Percentiles rank a stretch among this genome's conserved stretches.
These are phyloP conservation scores for Sebastiscus albofasciatus DNA, from an alignment of 2,797 vertebrate genomes.

Conservation along the genomic window DNA sequence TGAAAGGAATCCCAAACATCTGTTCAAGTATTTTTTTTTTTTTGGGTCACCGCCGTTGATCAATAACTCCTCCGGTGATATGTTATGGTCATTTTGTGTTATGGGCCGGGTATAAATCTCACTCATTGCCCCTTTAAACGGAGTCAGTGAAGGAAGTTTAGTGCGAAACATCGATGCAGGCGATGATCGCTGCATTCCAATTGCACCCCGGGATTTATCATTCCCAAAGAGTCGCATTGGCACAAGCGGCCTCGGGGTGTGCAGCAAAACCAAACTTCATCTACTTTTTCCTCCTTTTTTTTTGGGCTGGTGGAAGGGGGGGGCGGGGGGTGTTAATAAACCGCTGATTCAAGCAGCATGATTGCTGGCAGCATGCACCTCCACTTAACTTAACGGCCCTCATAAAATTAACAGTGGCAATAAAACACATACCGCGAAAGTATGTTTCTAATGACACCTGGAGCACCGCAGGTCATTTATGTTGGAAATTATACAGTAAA, in stretches of 20 bases:
- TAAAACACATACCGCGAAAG: conserved; percentile 80
- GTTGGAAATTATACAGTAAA: conserved; percentile 79
- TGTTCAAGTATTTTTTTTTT: conserved; percentile 20
- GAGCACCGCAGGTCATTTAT: conserved; percentile 77
- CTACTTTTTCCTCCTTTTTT: conserved; percentile 3
- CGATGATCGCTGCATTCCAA: conserved; percentile 40
- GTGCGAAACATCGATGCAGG: conserved; percentile 29
- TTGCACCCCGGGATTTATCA: conserved; percentile 5
- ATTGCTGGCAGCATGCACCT: conserved; percentile 77
- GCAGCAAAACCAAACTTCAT: conserved; percentile 32
- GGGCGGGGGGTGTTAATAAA: conserved; percentile 51
- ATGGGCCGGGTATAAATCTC: conserved; percentile 42
- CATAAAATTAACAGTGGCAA: conserved; percentile 83
- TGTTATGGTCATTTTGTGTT: conserved; percentile 54
- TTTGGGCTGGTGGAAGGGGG: background rate
- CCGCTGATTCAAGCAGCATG: conserved; percentile 72
- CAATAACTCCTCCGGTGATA: conserved; percentile 40
- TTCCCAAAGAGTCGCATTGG: background rate
- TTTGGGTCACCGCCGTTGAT: conserved; percentile 42
- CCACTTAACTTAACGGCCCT: conserved; percentile 78
- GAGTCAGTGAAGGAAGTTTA: conserved; percentile 45
- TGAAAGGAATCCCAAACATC: conserved; percentile 24
- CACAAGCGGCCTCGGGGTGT: conserved; percentile 2
- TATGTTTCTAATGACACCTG: conserved; percentile 84
- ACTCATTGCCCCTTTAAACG: conserved; percentile 48